phyloP scores from a whole-genome alignment of 2,113 vertebrate species.

The Colossoma macropomum region DNA sequence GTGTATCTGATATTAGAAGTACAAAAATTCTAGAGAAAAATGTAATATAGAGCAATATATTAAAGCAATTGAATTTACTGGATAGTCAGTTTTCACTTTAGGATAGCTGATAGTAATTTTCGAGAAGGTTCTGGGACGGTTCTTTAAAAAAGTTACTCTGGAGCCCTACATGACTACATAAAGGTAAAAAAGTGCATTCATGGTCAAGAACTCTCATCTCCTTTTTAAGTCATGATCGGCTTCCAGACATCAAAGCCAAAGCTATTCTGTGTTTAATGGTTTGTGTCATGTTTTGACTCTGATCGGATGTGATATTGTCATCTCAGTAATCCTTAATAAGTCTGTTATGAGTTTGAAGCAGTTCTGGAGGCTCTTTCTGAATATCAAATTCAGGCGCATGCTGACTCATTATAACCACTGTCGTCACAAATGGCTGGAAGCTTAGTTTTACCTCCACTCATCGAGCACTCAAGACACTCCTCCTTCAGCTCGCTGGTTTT shows the following conservation, averaged over 20 bases:
- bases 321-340: constrained; percentile 16
- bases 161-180: background rate
- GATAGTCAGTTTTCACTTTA: too few species aligned
- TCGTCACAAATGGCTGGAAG: background rate
- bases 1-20: too few species aligned
- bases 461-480: background rate
- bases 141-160: too few species aligned
- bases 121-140: too few species aligned
- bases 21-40: too few species aligned
- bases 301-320: constrained; percentile 30
- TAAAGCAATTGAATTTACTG: too few species aligned
- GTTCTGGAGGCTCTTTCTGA: constrained; percentile 24
- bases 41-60: too few species aligned
- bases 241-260: background rate
- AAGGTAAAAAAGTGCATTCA: background rate
- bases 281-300: constrained; percentile 19
- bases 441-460: background rate
- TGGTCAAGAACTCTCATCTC: background rate
- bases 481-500: constrained; percentile 56
- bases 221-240: constrained; percentile 15
- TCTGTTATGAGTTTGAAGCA: constrained; percentile 4
- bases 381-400: constrained; percentile 9
- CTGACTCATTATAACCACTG: constrained; percentile 23
- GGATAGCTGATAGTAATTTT: too few species aligned
- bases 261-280: constrained; percentile 17